Base-by-base conservation (phyloP, 2,113 vertebrate genomes). In the Myiagra hebetior region DNA sequence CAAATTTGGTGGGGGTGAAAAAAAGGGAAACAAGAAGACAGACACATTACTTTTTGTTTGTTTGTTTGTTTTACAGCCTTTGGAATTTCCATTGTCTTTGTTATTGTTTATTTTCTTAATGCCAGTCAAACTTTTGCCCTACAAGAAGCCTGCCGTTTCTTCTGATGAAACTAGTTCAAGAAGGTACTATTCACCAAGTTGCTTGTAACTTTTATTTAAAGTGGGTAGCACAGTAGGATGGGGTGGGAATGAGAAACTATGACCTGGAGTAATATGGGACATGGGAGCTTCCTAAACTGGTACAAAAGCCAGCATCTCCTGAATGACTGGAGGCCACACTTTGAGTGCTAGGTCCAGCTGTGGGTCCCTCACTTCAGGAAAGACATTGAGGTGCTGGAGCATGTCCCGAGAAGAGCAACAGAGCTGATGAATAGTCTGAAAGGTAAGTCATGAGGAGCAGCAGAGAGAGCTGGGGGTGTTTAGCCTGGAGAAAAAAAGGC, bases 401-500 rank as follows among this genome's bases (percentile, higher is more conserved):
- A 3, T 41, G 39, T n/a, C 30, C n/a, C 53, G 46, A 26, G 37
- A 67, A 68, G 13, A 59, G 11, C 11, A 47, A 27, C 0, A 0
- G 30, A 62, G 21, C 30, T 76, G n/a, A 26, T 68, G 26, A 68
- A 53, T 14, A 53, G 15, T 42, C n/a, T 55, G 56, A 17, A 47
- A 11, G 42, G 15, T 19, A 62, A 89, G 21, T 28, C 26, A 26
- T 13, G 31, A 47, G 30, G 8, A 49, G 26, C 14, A 68, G 55
- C 26, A 55, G 63, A 76, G n/a, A 39, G 41, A 83, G 26, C 12
- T 49, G 30, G 30, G 17, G 5, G 3, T 31, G 18, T 56, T 62
- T 15, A 49, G 10, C 21, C 26, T 31, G 63, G 8, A 69, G 33
- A n/a, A 41, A 27, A 68, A 53, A 35, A n/a, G 21, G 47, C 5